Base-by-base conservation (phyloP, 2,113 vertebrate genomes). In the Triplophysa tibetana region DNA sequence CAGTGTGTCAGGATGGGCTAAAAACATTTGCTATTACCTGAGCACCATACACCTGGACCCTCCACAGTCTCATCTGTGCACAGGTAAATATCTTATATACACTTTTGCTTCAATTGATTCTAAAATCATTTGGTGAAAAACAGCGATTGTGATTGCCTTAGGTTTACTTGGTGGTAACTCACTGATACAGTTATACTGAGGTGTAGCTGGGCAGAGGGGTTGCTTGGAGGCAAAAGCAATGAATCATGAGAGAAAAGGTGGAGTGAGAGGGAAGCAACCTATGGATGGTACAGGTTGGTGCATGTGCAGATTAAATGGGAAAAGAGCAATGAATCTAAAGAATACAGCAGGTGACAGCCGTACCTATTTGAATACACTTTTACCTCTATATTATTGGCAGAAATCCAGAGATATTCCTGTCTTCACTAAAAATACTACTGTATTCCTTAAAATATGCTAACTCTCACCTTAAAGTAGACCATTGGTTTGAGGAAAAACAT, bases 201-300 rank as follows among this genome's bases (percentile, higher is more conserved):
- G 26, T 23, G 17, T 66, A 80, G 75, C 77, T 65, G 82, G 21
- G 77, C 81, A 75, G 56, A 68, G 75, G 56, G 79, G 90, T 92
- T 91, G 91, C 89, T 89, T 87, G 88, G 91, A 88, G 70, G 75
- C 88, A 4, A 75, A 82, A 61, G 70, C 79, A 73, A 67, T 41
- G 83, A 73, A 89, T 86, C 82, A 0, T 85, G 83, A 77, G 56
- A 85, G 17, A 61, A 17, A 63, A 54, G 43, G 60, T 56, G 72
- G 1, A 16, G 70, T 33, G n/a, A 24, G 52, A 67, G 17, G 63
- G 68, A 68, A 67, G 41, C 21, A 43, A 60, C 21, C 61, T 19
- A 21, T 77, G 52, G 61, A 67, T 65, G 24, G 43, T 23, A 63
- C 19, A 54, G 4, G 50, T 52, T 14, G 19, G 1, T 5, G 6